These are phyloP conservation scores for Caligus rogercresseyi DNA, from an alignment of 1,140 invertebrate species.

Conservation along the genomic window DNA sequence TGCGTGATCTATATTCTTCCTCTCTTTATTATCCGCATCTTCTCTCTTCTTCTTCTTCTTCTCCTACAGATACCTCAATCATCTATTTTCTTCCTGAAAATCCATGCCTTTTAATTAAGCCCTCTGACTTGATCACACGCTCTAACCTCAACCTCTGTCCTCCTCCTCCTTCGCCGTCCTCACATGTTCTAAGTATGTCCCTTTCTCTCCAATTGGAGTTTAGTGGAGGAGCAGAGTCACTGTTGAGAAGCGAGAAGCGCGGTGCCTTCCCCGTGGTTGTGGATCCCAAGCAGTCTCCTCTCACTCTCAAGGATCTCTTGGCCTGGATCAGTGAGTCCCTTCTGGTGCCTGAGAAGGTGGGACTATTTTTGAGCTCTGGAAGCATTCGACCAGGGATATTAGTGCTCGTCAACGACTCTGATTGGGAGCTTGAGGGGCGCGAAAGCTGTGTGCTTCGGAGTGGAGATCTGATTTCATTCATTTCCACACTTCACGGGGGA, in stretches of 20 bases:
- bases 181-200: no score
- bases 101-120: no score
- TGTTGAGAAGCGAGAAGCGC: constrained; percentile 57
- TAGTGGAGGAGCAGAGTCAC: constrained; percentile 66
- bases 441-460: constrained; percentile 39
- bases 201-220: constrained; percentile 26
- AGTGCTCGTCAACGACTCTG: constrained; percentile 73
- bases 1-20: no score
- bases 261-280: constrained; percentile 38
- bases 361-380: constrained; percentile 59
- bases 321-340: constrained; percentile 67
- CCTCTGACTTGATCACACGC: no score
- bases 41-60: no score
- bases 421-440: constrained; percentile 70
- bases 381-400: constrained; percentile 77
- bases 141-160: no score
- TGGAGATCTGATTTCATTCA: constrained; percentile 45
- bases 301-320: constrained; percentile 48
- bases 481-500: constrained; percentile 52
- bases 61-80: no score
- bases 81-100: no score
- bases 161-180: no score
- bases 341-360: constrained; percentile 52
- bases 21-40: no score
- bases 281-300: constrained; percentile 32